Base-by-base conservation (phyloP, 2,113 vertebrate species). In the Propithecus coquereli region DNA sequence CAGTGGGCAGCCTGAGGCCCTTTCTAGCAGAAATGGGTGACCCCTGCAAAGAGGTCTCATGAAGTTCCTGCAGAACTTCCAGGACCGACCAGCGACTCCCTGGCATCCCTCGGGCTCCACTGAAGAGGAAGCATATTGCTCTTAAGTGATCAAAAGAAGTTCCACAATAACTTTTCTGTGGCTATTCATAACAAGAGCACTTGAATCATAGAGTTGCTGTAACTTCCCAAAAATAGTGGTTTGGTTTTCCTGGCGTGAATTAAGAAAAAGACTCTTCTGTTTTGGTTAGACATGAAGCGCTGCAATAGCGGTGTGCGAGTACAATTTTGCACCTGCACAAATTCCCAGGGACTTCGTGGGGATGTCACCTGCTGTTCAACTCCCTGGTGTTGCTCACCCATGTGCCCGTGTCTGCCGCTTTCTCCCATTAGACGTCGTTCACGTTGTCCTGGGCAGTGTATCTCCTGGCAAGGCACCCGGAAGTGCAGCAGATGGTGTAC, bases 391-490 rank as follows among this genome's bases (percentile, higher is more conserved):
- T 8, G 4, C 47, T 71, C 37, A 40, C 34, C 16, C 4, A 30
- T 30, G 61, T 63, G 40, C 34, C 68, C 23, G 8, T 87, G 52
- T 18, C 57, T 68, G 65, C 63, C 0, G 45, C 34, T 73, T 94
- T 54, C 43, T 57, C 96, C 91, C n/a, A 13, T 52, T 89, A 99
- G 99, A 99, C 99, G 2, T 99, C 99, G 37, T 99, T 99, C 98
- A 99, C 99, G 0, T 97, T 99, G 85, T 99, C 99, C 5, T 99
- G 99, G 99, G 99, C 99, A 50, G 98, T 97, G 23, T 99, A 99
- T 90, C 98, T 99, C 82, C 97, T 99, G 91, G 99, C 99, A 6
- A 98, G 97, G 10, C 98, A 99, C 91, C 99, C 99, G 8, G 97
- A 98, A 20, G 96, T 99, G 59, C 99, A 99, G 87, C 97, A 99